Base-by-base conservation (phyloP, 2,113 vertebrate species). In the Saccopteryx leptura region DNA sequence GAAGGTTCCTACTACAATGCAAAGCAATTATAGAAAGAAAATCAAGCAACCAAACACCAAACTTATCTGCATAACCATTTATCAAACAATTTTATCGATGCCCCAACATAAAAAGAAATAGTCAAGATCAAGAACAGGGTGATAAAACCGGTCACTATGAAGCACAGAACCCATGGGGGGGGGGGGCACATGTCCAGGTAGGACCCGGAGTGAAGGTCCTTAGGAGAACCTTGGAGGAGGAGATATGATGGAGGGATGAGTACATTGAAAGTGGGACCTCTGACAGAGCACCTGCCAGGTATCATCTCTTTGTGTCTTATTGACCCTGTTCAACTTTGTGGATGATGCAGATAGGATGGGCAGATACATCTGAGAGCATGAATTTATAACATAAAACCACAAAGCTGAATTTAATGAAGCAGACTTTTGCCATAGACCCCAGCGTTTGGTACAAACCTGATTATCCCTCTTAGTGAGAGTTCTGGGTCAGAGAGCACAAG, bases 321-420 rank as follows among this genome's bases (percentile, higher is more conserved):
- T 66, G 63, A 48, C 71, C 39, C 7, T 69, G 28, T 52, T 95
- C 48, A 94, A 63, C 2, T 28, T n/a, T 58, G n/a, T 68, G 9
- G 74, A 76, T 46, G n/a, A 92, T 48, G 10, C 28, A 91, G 56
- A n/a, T 83, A 93, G 69, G 82, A 52, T 8, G 33, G 9, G 65
- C 5, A 31, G 26, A 68, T 71, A 52, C 61, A 88, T 31, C 61
- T 60, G 80, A 96, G 61, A 85, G 50, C n/a, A 48, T 95, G 33
- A 61, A 91, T 78, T 93, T 84, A 88, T 96, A 90, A 33, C 39
- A 88, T 7, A 68, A 88, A 95, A 39, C 31, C 14, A 79, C 78
- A 96, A 97, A 97, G 92, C 92, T 85, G 46, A 95, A 96, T 93
- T 96, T 95, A 97, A 97, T 97, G 90, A 96, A 88, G 69, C 6